Evolutionary conservation across 2,113 vertebrate genomes (phyloP), one percentile per base, ranked within the genome.

Genomic region (Notiomystis cincta): DNA sequence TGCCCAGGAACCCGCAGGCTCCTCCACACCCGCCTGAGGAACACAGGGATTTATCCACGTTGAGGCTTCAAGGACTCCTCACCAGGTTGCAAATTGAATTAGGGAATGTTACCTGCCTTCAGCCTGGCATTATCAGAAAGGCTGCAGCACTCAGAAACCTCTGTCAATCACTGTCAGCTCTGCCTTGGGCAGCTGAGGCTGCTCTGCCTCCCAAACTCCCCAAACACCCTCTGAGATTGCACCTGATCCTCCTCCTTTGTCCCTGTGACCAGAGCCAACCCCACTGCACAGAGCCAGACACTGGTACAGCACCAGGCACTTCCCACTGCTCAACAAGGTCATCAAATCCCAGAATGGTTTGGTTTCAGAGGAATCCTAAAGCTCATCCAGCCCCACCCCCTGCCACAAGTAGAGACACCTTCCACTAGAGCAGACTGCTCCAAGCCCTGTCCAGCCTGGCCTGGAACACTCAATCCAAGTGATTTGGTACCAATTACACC

Each of bases 51-150:
- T 96, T 72, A 86, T 90, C 61, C 28, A 61, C 79, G 64, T 3
- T 16, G 65, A 94, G 91, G 53, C 65, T 48, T 50, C 37, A 12
- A 65, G 54, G 5, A 4, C 45, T 71, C 81, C 75, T 72, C 7
- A 0, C 50, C 21, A 80, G 80, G 42, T 10, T 89, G 77, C 28
- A 89, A 95, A 96, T 23, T 77, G 73, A 97, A 92, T 93, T 73
- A 79, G 33, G 61, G 80, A 67, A 69, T 2, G 16, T 30, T 21
- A 23, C 91, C 86, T 91, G 82, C 87, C 83, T 62, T 40, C 45
- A 20, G 69, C 16, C 17, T 50, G 79, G 67, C 89, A 23, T 44
- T 44, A 61, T 56, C 72, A 60, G 75, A 66, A 38, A 2, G 37
- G 79, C 71, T 86, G 71, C 66, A 80, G 89, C 31, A 6, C 76